Conservation (phyloP, 2,797 vertebrate genomes). For the Cacajao melanocephalus region DNA sequence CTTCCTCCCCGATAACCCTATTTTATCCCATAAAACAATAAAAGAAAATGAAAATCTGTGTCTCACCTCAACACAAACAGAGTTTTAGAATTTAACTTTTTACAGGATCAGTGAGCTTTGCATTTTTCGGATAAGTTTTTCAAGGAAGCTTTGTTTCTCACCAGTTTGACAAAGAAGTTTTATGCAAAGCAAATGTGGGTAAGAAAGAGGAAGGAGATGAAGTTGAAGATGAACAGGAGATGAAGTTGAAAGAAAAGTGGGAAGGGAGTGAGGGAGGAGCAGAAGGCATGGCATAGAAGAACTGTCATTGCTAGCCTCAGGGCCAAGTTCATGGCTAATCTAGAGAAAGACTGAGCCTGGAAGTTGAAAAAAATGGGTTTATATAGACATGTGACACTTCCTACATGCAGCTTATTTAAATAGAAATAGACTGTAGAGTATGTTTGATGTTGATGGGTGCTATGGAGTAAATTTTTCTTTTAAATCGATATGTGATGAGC, state of each 20-base stretch:
- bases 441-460: not conserved
- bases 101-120: not conserved
- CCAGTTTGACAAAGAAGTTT: not conserved
- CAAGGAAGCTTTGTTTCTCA: not conserved
- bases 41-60: not conserved
- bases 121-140: not conserved
- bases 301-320: too few species aligned
- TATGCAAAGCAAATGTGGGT: not conserved
- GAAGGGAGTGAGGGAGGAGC: rapidly evolving
- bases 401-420: not conserved
- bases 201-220: not conserved
- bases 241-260: too few species aligned
- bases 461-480: not conserved
- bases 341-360: not conserved
- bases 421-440: not conserved
- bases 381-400: not conserved
- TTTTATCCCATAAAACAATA: not conserved
- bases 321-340: not conserved
- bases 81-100: not conserved
- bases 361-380: not conserved
- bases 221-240: not conserved
- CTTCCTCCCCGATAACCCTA: not conserved
- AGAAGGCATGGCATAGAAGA: not conserved
- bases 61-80: not conserved
- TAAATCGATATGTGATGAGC: not conserved